These are phyloP conservation scores for Grus americana DNA, from an alignment of 2,113 vertebrate genomes.

Conservation along the genomic window DNA sequence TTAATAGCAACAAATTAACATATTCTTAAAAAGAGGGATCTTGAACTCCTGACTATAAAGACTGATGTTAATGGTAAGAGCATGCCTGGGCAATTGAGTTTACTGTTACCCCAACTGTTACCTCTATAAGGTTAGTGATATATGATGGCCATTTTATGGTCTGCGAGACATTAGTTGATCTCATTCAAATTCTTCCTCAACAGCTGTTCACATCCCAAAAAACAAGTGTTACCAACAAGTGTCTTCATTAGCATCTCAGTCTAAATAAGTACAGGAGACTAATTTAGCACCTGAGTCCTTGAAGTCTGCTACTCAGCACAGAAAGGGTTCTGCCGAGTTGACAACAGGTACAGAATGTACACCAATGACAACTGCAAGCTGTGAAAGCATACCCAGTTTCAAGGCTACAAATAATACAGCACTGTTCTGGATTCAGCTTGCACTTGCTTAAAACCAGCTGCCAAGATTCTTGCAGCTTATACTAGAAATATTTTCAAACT, in stretches of 20 bases:
- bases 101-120: not conserved
- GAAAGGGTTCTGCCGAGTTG: fast-evolving
- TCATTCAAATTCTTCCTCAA: not conserved
- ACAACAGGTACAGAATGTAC: not conserved
- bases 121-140: not conserved
- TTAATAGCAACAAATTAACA: not conserved
- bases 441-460: not conserved
- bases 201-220: not conserved
- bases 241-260: not conserved
- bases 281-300: not conserved
- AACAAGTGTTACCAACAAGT: not conserved
- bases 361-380: fast-evolving
- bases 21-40: fast-evolving
- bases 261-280: not conserved
- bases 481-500: not conserved
- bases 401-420: not conserved
- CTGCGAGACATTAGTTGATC: not conserved
- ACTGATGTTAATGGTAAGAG: not conserved
- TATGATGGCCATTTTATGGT: not conserved
- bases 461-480: not conserved
- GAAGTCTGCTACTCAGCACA: not conserved
- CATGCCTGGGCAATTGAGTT: not conserved
- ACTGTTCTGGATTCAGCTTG: fast-evolving
- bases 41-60: not conserved
- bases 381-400: not conserved